These are phyloP conservation scores for Sinelater perroti DNA, from an alignment of 2,888 invertebrate species.

Conservation along the genomic window DNA sequence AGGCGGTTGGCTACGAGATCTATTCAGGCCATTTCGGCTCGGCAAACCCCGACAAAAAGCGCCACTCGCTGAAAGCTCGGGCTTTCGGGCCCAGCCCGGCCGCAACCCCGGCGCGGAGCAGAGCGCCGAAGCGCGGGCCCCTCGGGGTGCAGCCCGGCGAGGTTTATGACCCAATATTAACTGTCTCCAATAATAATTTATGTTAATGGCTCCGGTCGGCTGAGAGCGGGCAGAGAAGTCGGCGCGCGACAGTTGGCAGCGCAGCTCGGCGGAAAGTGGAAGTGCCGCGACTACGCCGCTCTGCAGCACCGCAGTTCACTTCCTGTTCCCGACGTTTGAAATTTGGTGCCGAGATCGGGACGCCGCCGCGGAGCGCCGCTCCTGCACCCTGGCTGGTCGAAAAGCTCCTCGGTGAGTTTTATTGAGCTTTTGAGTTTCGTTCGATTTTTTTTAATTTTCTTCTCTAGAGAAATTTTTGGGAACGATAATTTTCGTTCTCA, in stretches of 20 bases:
- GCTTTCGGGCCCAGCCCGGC: no score
- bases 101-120: slow-evolving; percentile 18
- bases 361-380: no score
- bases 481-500: no score
- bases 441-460: slow-evolving; percentile 12
- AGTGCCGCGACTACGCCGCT: slow-evolving; percentile 30
- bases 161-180: slow-evolving; percentile 64
- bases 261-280: slow-evolving; percentile 57
- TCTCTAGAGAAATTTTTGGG: no score
- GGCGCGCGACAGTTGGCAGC: slow-evolving; percentile 58
- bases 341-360: slow-evolving; percentile 24
- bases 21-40: no score
- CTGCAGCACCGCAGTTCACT: slow-evolving; percentile 30
- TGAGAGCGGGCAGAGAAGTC: slow-evolving; percentile 50
- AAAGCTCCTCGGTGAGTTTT: slow-evolving; percentile 10
- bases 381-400: no score
- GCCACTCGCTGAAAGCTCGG: no score
- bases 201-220: slow-evolving; percentile 60
- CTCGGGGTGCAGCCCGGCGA: slow-evolving; percentile 49
- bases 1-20: no score
- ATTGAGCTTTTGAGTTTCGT: slow-evolving; percentile 6
- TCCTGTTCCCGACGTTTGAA: slow-evolving; percentile 27
- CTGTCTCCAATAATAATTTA: slow-evolving; percentile 71
- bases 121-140: slow-evolving; percentile 15
- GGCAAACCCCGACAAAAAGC: no score